A percentile compares a stretch with the other conserved stretches of the same genome.
Conservation (phyloP, 2,797 vertebrate genomes). For the Coregonus sp. region DNA sequence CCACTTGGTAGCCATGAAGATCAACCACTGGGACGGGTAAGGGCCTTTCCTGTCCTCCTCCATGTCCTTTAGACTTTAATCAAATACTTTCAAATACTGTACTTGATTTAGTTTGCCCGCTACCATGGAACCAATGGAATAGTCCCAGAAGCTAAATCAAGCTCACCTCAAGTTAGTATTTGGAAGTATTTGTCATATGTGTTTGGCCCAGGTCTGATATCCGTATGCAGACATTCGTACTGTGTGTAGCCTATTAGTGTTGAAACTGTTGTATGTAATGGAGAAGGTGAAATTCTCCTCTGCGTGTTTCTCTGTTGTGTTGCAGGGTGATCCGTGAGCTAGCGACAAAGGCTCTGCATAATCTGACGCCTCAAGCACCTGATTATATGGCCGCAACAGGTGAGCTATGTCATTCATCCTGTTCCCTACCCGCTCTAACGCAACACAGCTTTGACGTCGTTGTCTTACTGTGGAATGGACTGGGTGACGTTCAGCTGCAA, state of each 20-base stretch:
- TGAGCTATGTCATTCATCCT: conserved; percentile 66
- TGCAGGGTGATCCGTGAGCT: conserved; percentile 87
- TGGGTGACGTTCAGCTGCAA: not conserved
- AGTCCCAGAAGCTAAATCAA: too few relatives aligned
- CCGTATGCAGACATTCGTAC: too few relatives aligned
- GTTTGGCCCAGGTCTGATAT: too few relatives aligned
- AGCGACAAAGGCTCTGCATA: conserved; percentile 86
- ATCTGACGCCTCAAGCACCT: conserved; percentile 82
- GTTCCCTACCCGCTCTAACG: conserved; percentile 38
- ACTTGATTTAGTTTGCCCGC: too few relatives aligned
- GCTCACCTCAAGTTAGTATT: too few relatives aligned
- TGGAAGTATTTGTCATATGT: too few relatives aligned
- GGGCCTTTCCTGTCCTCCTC: conserved; percentile 28
- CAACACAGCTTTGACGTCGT: not conserved
- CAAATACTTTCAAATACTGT: too few relatives aligned
- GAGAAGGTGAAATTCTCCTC: not conserved
- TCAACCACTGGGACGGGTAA: conserved; percentile 93
- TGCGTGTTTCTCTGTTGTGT: conserved; percentile 12
- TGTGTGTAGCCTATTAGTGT: too few relatives aligned
- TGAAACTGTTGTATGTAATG: not conserved
- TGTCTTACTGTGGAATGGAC: not conserved
- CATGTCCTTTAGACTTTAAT: too few relatives aligned
- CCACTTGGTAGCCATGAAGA: conserved; percentile 87
- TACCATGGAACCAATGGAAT: too few relatives aligned
- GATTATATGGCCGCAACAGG: conserved; percentile 85